Percentiles rank a stretch among this genome's conserved stretches.
phyloP scores from a whole-genome alignment of 2,113 vertebrate species.

The Pituophis catenifer region DNA sequence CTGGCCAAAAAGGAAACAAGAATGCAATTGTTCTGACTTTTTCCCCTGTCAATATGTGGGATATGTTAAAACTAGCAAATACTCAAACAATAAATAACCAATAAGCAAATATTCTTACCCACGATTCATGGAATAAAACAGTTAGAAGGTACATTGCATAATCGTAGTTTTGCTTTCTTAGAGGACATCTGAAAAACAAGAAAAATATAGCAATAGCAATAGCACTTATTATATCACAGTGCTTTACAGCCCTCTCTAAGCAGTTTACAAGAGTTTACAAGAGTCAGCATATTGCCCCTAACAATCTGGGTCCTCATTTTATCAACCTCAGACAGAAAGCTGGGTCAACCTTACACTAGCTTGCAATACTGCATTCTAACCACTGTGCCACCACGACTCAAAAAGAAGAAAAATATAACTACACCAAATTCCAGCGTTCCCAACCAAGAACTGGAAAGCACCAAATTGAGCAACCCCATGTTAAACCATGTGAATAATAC shows the following conservation, averaged over 20 bases:
- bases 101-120: slow-evolving; percentile 71
- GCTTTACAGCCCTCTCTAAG: no score
- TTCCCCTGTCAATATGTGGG: not conserved
- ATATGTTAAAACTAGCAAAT: not conserved
- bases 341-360: no score
- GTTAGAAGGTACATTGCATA: slow-evolving; percentile 91
- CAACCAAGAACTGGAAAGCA: not conserved
- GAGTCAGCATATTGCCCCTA: no score
- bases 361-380: no score
- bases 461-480: not conserved
- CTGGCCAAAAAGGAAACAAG: not conserved
- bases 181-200: slow-evolving; percentile 80
- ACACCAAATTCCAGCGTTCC: not conserved
- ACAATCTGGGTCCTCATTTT: no score
- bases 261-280: no score
- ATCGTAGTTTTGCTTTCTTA: slow-evolving; percentile 90
- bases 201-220: not conserved
- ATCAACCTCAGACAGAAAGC: no score
- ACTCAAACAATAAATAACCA: not conserved
- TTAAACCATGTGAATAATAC: not conserved
- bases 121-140: slow-evolving; percentile 94
- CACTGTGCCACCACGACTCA: no score
- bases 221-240: no score
- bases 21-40: not conserved
- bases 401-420: slow-evolving; percentile 22